Conservation (phyloP, 2,888 invertebrate species). For the Xestia xanthographa region DNA sequence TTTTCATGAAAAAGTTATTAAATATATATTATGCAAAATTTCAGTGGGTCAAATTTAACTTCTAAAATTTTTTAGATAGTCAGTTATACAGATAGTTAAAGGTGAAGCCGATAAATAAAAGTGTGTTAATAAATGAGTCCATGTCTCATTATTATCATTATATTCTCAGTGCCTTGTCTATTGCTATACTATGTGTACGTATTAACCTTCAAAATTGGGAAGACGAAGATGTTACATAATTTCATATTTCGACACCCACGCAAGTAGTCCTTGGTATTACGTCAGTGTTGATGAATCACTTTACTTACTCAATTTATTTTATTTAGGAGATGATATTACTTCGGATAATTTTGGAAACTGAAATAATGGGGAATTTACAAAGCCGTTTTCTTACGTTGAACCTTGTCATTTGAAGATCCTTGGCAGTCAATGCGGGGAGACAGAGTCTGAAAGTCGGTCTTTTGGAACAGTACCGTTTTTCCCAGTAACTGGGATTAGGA, state of each 20-base stretch:
- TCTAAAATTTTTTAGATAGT: too few relatives aligned
- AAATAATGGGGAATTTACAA: background rate
- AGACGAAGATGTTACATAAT: slow-evolving; percentile 2
- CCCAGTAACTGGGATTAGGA: background rate
- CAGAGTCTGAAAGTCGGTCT: background rate
- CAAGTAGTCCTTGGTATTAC: background rate
- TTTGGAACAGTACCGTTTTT: background rate
- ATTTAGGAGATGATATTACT: background rate
- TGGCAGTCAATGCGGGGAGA: background rate
- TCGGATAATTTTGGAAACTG: slow-evolving; percentile 4
- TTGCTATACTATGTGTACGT: background rate
- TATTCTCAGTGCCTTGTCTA: too few relatives aligned
- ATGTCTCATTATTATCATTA: too few relatives aligned
- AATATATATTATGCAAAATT: too few relatives aligned
- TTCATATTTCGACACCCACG: slow-evolving; percentile 26
- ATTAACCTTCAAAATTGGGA: background rate
- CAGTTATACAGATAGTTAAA: too few relatives aligned
- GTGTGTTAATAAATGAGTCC: too few relatives aligned
- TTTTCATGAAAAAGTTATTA: too few relatives aligned
- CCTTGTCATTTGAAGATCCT: background rate
- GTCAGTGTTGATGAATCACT: slow-evolving; percentile 21
- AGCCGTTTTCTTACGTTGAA: background rate
- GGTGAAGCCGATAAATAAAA: too few relatives aligned
- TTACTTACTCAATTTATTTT: slow-evolving; percentile 7
- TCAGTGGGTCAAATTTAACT: too few relatives aligned